Evolutionary conservation across 37 sponge, comb jelly and placozoan genomes (phyloP).

Genomic region (Chondrosia reniformis): DNA sequence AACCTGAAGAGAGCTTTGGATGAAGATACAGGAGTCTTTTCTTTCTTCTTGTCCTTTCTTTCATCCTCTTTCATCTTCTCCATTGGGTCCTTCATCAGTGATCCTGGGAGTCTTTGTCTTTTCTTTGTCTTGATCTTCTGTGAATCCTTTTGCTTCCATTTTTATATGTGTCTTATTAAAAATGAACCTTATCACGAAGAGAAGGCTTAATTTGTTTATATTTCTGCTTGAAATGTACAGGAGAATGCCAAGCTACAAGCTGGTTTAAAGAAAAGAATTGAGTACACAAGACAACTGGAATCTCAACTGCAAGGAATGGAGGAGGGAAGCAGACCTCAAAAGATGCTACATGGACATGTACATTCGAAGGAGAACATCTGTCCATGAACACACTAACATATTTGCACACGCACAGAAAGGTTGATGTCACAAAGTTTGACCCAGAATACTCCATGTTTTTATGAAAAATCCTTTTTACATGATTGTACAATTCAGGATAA

Average conservation of each 20-base stretch:
- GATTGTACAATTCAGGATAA: background rate
- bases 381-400: background rate
- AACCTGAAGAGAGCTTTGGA: too few species aligned
- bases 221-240: background rate
- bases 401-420: background rate
- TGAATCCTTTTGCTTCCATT: background rate
- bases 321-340: background rate
- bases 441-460: background rate
- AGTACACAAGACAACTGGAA: background rate
- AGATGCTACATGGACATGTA: background rate
- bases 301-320: background rate
- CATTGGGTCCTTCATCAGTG: too few species aligned
- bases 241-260: conserved; percentile 25
- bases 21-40: too few species aligned
- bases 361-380: background rate
- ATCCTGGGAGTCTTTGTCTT: too few species aligned
- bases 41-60: background rate
- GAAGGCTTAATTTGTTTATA: background rate
- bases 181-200: too few species aligned
- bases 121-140: background rate
- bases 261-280: conserved; percentile 6
- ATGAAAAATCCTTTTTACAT: background rate
- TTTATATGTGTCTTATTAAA: too few species aligned
- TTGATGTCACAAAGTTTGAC: background rate
- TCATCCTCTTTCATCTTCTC: too few species aligned